phyloP scores from a whole-genome alignment of 2,888 invertebrate species.

The Horisme vitalbata region DNA sequence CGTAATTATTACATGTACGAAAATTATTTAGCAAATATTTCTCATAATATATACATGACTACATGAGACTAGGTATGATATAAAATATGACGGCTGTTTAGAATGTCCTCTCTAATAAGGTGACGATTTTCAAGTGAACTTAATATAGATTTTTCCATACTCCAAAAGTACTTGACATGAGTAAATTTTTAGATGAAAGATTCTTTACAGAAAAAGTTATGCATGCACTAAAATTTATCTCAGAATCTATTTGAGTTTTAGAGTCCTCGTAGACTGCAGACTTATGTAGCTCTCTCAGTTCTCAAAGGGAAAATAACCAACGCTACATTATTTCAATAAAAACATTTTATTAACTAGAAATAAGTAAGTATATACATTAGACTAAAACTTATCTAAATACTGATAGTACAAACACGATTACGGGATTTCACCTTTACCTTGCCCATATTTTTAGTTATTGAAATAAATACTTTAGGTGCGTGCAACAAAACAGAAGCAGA shows the following conservation, averaged over 20 bases:
- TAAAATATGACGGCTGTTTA: conserved; percentile 11
- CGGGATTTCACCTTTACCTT: not conserved
- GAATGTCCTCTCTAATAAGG: conserved; percentile 18
- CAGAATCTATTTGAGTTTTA: no score
- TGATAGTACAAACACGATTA: not conserved
- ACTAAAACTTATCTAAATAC: not conserved
- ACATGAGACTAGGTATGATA: not conserved
- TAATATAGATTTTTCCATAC: no score
- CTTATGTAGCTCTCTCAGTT: no score
- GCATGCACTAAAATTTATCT: no score
- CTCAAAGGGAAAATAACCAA: no score
- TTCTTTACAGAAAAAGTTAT: no score
- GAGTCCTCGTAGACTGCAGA: no score
- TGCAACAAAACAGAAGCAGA: not conserved
- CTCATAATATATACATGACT: not conserved
- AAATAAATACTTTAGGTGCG: no score
- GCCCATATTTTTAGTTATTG: no score
- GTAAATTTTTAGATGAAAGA: no score
- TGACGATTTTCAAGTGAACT: conserved; percentile 18
- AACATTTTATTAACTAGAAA: conserved; percentile 11
- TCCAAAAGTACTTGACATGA: no score
- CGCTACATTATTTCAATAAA: not conserved
- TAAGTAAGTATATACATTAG: not conserved
- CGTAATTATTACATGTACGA: conserved; percentile 42
- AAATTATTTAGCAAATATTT: conserved; percentile 44